Base-by-base conservation (phyloP, 2,888 invertebrate species). In the Agrotis clavis region DNA sequence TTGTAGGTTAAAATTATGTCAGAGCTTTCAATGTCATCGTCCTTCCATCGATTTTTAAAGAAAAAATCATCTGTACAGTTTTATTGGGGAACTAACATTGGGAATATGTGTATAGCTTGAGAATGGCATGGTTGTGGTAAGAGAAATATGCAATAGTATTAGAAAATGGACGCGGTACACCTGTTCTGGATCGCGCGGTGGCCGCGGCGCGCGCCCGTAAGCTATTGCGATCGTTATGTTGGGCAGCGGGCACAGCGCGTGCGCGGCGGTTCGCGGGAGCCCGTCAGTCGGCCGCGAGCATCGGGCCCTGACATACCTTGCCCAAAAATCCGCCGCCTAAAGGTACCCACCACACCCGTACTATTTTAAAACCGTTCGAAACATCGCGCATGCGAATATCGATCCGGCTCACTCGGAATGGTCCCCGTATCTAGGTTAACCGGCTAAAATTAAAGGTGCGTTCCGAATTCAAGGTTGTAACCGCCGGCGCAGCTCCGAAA, bases 371-470 rank as follows among this genome's bases (percentile, higher is more conserved):
- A 90, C 89, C 82, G 88, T 86, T 82, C 91, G 87, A 88, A 89
- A 89, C 89, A 93, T 87, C 91, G 94, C 94, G 94, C 95, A 94
- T 94, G 95, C 94, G 94, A 87, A 88, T 93, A 95, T 95, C 94
- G 95, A 95, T 93, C 93, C 88, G 86, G 89, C 88, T 89, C 90
- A 90, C 92, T 91, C 91, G 90, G 90, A 93, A 94, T 92, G 94
- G 94, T 91, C 90, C 92, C 92, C 91, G 94, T 92, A 96, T 94
- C 95, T 96, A 96, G 96, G 96, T 96, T 96, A 96, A 92, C 94
- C 95, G 95, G 95, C 96, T 96, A 96, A 95, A 95, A 94, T 95
- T 95, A 95, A 95, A 96, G 96, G 96, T 96, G 95, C 95, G 95
- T 95, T 94, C 93, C 90, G 88, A 92, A 93, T 94, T 95, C 95